These are phyloP conservation scores for Orchestia grillus DNA, from an alignment of 1,140 invertebrate species.

Conservation along the genomic window DNA sequence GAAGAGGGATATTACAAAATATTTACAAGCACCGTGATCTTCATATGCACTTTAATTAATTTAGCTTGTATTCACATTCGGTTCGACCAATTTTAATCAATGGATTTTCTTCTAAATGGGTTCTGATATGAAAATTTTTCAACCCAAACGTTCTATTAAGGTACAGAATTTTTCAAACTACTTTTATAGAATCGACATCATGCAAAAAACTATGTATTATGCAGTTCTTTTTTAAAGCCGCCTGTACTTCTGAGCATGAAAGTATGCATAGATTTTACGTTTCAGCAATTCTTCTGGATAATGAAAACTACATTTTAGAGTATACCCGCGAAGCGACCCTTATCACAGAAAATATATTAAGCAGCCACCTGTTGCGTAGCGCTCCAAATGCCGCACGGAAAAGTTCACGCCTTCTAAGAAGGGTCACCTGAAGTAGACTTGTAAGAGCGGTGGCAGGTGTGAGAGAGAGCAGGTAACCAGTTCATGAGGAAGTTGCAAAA, in stretches of 20 bases:
- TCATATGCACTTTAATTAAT: neutral
- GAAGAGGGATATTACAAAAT: neutral
- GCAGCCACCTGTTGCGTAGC: neutral
- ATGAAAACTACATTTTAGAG: no score
- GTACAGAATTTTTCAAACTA: neutral
- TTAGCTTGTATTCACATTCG: neutral
- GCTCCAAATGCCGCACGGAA: neutral
- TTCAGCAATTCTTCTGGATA: no score
- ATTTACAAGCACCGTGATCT: neutral
- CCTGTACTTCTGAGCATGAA: no score
- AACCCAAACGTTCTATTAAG: neutral
- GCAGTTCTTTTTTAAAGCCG: no score
- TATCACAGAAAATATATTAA: no score
- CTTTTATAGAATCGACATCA: no score
- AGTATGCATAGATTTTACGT: no score
- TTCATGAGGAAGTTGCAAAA: conserved; percentile 1
- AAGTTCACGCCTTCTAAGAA: neutral
- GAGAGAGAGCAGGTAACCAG: neutral
- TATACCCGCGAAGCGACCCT: no score
- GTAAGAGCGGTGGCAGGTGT: neutral
- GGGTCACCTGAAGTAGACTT: neutral
- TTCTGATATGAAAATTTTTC: neutral
- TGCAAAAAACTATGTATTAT: no score
- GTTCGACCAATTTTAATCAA: neutral
- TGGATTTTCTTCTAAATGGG: neutral